phyloP scores from a whole-genome alignment of 2,797 vertebrate species.

The Melanotaenia parkinsoni region DNA sequence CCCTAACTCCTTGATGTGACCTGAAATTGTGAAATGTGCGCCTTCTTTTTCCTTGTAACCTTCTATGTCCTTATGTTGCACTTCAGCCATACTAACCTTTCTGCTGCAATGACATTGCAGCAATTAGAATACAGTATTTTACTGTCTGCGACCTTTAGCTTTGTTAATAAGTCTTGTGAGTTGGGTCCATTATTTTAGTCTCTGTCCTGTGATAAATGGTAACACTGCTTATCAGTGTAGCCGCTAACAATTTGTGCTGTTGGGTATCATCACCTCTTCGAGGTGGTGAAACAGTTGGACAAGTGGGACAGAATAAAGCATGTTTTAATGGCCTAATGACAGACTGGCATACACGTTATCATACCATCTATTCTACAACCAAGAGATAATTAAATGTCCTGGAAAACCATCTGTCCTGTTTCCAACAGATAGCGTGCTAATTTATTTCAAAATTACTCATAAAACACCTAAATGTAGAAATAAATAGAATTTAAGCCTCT shows the following conservation, averaged over 20 bases:
- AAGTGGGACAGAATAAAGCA: slow-evolving; percentile 37
- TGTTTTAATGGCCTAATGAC: slow-evolving; percentile 49
- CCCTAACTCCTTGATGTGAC: slow-evolving; percentile 37
- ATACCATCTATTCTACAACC: slow-evolving; percentile 42
- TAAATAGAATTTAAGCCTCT: slow-evolving; percentile 57
- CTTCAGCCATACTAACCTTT: slow-evolving; percentile 37
- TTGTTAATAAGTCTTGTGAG: slow-evolving; percentile 74
- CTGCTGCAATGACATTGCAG: slow-evolving; percentile 29
- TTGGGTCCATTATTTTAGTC: slow-evolving; percentile 61
- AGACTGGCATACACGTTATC: slow-evolving; percentile 33
- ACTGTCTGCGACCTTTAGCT: slow-evolving; percentile 71
- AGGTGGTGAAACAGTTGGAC: slow-evolving; percentile 56
- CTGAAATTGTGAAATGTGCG: slow-evolving; percentile 15
- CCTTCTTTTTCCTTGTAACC: slow-evolving; percentile 38
- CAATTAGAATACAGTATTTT: slow-evolving; percentile 57
- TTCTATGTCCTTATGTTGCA: slow-evolving; percentile 44
- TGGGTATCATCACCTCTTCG: slow-evolving; percentile 54
- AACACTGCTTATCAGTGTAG: slow-evolving; percentile 67
- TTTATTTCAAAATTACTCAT: slow-evolving; percentile 42
- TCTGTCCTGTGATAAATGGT: slow-evolving; percentile 54
- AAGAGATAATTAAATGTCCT: slow-evolving; percentile 51
- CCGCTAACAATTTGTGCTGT: slow-evolving; percentile 61
- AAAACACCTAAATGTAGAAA: slow-evolving; percentile 61
- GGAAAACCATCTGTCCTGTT: slow-evolving; percentile 38
- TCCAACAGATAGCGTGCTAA: slow-evolving; percentile 36